A percentile compares a stretch with the other conserved stretches of the same genome.
Evolutionary conservation across 1,140 invertebrate genomes (phyloP).

Genomic region (Oryctes rhinoceros): DNA sequence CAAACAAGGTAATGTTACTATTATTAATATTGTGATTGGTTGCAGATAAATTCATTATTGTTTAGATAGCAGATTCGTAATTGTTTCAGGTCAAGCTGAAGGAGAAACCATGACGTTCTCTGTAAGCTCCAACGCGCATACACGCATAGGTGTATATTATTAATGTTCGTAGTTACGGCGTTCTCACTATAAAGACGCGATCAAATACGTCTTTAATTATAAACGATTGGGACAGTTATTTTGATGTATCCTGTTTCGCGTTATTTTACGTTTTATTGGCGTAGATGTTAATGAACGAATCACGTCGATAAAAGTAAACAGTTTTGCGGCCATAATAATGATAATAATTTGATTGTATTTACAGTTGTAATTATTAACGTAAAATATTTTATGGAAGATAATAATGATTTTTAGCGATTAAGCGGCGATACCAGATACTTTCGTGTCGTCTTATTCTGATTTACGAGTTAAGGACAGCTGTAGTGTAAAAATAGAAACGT

Average conservation of each 20-base stretch:
- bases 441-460: background rate
- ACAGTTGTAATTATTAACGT: conserved; percentile 4
- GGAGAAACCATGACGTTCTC: background rate
- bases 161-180: background rate
- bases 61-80: background rate
- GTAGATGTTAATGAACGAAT: background rate
- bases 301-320: background rate
- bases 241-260: background rate
- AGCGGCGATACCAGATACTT: background rate
- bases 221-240: background rate
- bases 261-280: background rate
- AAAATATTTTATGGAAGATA: conserved; percentile 4
- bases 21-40: no score
- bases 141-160: no score
- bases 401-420: background rate
- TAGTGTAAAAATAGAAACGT: background rate
- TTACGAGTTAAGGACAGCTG: background rate
- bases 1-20: no score
- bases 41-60: background rate
- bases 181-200: background rate
- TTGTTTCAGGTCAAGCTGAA: background rate
- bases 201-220: conserved; percentile 2
- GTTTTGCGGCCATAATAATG: background rate
- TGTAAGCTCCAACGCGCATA: no score
- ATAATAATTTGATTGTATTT: conserved; percentile 20